Base-by-base conservation (phyloP, 1,140 invertebrate genomes). In the Calephelis virginiensis region DNA sequence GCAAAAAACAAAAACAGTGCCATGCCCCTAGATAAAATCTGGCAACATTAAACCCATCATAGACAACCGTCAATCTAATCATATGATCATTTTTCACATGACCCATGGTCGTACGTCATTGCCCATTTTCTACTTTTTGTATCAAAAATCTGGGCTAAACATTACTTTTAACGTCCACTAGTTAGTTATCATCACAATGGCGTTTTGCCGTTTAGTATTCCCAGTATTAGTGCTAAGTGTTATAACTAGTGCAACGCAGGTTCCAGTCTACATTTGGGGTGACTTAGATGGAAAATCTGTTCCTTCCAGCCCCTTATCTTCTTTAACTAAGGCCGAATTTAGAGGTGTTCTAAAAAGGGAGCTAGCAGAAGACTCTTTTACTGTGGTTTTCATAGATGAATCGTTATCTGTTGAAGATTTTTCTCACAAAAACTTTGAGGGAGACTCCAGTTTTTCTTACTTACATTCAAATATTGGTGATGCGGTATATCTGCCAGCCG, bases 1-100 rank as follows among this genome's bases (percentile, higher is more conserved):
- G n/a, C n/a, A n/a, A n/a, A n/a, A n/a, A n/a, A n/a, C 17, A 3
- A 3, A 3, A 3, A 0, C 17, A 17, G 17, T 17, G 17, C 17
- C 17, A 17, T 17, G 17, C 17, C 17, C 28, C 28, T n/a, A 43
- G 8, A 43, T 61, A 59, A 13, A 7, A 64, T 49, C 11, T 82
- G 69, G 76, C 74, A 81, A 78, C 65, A 76, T 66, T 61, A 40
- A 4, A 14, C 60, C 2, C 62, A 67, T 67, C 81, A 89, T 82
- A 89, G 83, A 89, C 77, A 74, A 80, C 69, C 80, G 80, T 86
- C 83, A 83, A 85, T 76, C 48, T 78, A 75, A 84, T 89, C 86
- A 89, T 89, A 87, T 89, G 86, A 89, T 89, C 85, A 85, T 72
- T 87, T 86, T 90, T 88, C 87, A 90, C 87, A 90, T 90, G 87